These are phyloP conservation scores for Pristionchus exspectatus DNA, from an alignment of 2,888 invertebrate species.

Conservation along the genomic window DNA sequence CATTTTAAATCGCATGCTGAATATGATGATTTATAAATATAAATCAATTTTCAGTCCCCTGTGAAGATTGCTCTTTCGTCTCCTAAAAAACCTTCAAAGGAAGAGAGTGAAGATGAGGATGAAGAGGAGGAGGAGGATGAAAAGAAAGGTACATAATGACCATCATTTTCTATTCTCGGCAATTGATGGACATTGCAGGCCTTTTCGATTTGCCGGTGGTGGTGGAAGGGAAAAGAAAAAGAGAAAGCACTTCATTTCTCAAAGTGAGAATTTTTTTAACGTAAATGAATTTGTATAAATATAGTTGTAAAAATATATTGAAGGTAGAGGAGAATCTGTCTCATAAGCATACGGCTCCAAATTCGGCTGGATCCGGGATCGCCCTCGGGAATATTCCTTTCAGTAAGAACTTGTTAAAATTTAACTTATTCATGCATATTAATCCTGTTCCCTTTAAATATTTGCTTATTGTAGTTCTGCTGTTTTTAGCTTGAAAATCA, in stretches of 20 bases:
- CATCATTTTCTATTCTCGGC: background rate
- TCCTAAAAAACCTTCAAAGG: background rate
- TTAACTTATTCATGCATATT: background rate
- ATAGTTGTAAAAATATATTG: background rate
- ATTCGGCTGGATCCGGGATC: background rate
- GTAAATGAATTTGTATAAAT: background rate
- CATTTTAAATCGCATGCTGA: background rate
- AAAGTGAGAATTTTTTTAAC: background rate
- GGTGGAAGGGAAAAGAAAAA: conserved; percentile 43
- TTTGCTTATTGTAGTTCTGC: background rate
- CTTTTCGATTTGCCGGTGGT: conserved; percentile 25
- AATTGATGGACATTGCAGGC: background rate
- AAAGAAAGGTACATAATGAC: background rate
- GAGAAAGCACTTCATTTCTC: conserved; percentile 19
- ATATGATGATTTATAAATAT: background rate
- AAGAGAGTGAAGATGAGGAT: conserved; percentile 30
- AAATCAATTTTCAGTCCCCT: conserved; percentile 1
- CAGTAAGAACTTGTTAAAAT: background rate
- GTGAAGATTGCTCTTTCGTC: background rate
- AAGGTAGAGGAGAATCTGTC: background rate
- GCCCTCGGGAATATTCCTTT: conserved; percentile 30
- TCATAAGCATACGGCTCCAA: conserved; percentile 14
- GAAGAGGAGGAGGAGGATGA: conserved; percentile 40
- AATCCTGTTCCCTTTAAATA: too few species aligned
- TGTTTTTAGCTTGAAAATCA: background rate